A percentile compares a stretch with the other conserved stretches of the same genome.
Conservation (phyloP, 2,888 invertebrate genomes). For the Pollenia angustigena region DNA sequence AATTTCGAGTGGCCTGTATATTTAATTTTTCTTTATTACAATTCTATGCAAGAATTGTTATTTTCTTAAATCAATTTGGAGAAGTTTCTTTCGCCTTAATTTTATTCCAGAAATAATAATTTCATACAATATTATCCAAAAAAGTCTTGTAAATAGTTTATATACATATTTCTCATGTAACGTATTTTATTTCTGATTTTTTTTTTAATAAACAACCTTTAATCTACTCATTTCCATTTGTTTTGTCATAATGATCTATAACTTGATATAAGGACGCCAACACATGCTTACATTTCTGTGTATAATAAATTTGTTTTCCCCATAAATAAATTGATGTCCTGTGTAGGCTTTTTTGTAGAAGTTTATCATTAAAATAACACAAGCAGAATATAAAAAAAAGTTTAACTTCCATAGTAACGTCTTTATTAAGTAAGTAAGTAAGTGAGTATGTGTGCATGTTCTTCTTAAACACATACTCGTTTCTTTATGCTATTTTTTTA, state of each 20-base stretch:
- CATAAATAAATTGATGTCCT: constrained; percentile 32
- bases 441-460: not conserved
- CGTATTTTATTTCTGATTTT: not conserved
- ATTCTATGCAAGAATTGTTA: too few species aligned
- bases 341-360: constrained; percentile 3
- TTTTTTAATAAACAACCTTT: constrained; percentile 23
- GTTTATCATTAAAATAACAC: constrained; percentile 41
- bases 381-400: constrained; percentile 16
- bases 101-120: too few species aligned
- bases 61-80: too few species aligned
- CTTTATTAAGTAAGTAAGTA: constrained; percentile 23
- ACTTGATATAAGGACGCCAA: too few species aligned
- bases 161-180: not conserved
- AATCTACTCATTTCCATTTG: constrained; percentile 22
- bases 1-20: too few species aligned
- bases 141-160: too few species aligned
- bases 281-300: not conserved
- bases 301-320: not conserved
- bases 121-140: too few species aligned
- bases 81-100: too few species aligned
- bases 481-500: not conserved
- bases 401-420: constrained; percentile 48
- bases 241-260: not conserved
- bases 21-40: too few species aligned
- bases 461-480: not conserved